These are phyloP conservation scores for Plemyria rubiginata DNA, from an alignment of 2,888 invertebrate species.

Conservation along the genomic window DNA sequence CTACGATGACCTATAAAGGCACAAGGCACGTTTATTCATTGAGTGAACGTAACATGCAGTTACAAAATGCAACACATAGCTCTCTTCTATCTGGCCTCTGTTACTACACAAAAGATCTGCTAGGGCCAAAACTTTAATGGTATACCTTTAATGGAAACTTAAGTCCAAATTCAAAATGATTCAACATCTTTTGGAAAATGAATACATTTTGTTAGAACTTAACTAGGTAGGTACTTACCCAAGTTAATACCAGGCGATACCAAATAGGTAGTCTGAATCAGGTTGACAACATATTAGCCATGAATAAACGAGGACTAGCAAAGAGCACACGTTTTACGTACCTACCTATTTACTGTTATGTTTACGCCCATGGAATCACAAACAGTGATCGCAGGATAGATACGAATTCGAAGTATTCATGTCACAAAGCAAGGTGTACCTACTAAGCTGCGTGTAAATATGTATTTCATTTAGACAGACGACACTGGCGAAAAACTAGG, in stretches of 20 bases:
- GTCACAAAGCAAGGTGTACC: slow-evolving; percentile 62
- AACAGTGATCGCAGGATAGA: slow-evolving; percentile 68
- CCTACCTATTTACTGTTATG: slow-evolving; percentile 59
- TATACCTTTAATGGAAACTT: too few relatives aligned
- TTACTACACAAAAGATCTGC: neutral
- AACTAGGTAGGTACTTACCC: too few relatives aligned
- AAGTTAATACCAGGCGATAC: neutral
- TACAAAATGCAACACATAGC: slow-evolving; percentile 18
- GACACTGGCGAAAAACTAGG: slow-evolving; percentile 5
- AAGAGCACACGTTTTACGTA: slow-evolving; percentile 58
- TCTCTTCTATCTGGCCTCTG: neutral
- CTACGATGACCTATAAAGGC: slow-evolving; percentile 44
- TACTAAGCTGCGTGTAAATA: slow-evolving; percentile 48
- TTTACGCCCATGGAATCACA: slow-evolving; percentile 65
- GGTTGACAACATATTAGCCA: slow-evolving; percentile 19
- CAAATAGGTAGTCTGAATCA: slow-evolving; percentile 24
- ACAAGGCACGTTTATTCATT: slow-evolving; percentile 37
- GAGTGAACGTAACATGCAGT: slow-evolving; percentile 32
- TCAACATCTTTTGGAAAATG: too few relatives aligned
- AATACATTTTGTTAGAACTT: too few relatives aligned
- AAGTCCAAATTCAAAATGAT: too few relatives aligned
- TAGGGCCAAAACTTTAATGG: neutral
- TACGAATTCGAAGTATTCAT: slow-evolving; percentile 63
- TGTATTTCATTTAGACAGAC: slow-evolving; percentile 43
- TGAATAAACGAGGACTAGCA: slow-evolving; percentile 45